Conservation (phyloP, 2,113 vertebrate genomes). For the Campylorhamphus procurvoides region DNA sequence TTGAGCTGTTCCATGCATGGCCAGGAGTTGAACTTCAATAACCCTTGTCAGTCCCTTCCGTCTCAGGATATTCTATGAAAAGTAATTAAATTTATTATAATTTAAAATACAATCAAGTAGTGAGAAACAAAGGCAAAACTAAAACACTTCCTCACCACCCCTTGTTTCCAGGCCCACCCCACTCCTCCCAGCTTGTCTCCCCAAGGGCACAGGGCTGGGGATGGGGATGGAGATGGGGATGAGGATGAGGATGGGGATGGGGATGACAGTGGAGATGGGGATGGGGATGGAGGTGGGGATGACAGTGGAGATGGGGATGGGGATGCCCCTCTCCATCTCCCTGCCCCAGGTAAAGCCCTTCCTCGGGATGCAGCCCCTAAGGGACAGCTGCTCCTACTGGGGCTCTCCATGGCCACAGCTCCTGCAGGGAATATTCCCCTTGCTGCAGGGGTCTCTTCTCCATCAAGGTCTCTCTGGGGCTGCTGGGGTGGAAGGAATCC, state of each 20-base stretch:
- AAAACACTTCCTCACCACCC: not conserved
- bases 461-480: not conserved
- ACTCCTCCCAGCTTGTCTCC: not conserved
- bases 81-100: not conserved
- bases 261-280: too few relatives aligned
- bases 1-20: not conserved
- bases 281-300: too few relatives aligned
- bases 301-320: too few relatives aligned
- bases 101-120: not conserved
- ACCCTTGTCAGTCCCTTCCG: not conserved
- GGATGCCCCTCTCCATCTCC: too few relatives aligned
- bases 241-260: too few relatives aligned
- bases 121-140: not conserved
- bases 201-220: not conserved
- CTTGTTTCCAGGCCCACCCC: not conserved
- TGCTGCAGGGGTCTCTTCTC: not conserved
- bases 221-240: too few relatives aligned
- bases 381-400: not conserved
- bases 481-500: not conserved
- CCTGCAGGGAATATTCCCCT: not conserved
- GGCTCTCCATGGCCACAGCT: not conserved
- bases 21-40: not conserved
- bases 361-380: not conserved
- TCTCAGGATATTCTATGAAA: not conserved
- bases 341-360: not conserved